Base-by-base conservation (phyloP, 2,888 invertebrate species). In the Hyles lineata region DNA sequence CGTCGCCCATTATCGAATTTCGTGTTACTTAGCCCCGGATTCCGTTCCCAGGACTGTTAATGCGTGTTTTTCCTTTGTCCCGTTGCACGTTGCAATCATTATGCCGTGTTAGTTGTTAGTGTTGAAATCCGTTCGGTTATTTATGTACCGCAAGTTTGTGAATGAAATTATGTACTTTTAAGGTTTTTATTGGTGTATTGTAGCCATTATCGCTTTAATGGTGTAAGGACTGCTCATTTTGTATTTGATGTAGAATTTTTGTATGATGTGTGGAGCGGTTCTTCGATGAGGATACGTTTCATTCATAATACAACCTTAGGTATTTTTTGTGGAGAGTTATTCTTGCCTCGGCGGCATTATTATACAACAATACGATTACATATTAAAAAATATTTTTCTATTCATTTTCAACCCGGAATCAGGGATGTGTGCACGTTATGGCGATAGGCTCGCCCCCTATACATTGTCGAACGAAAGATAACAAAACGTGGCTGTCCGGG, bases 1-100 rank as follows among this genome's bases (percentile, higher is more conserved):
- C 67, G 67, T 43, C 67, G 43, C 23, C 43, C 67, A 23, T 67
- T 23, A 67, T 67, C 23, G 67, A 43, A 67, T 67, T 50, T 50
- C 17, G 63, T 21, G 35, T 9, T 63, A 43, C 43, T 67, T 43
- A 67, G 29, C 63, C 61, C 62, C 61, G 63, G 63, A 72, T 67
- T 55, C 72, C 63, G 58, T 72, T 72, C 72, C 72, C 72, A 67
- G 72, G 63, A 55, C 72, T 23, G 72, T 67, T 55, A 58, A 67
- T 58, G 55, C 58, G 63, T 25, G 35, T 70, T 70, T 72, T 67
- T 67, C 58, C 67, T 72, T 35, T 72, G 35, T 63, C 55, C 43
- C 35, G 21, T 21, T 21, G n/a, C 15, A 43, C 43, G 67, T 59
- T 69, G 72, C 60, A 60, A 70, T 69, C 61, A 62, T 70, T 73